Evolutionary conservation across 2,113 vertebrate genomes (phyloP), one percentile per base, ranked within the genome.

Genomic region (Trogon melanurus): DNA sequence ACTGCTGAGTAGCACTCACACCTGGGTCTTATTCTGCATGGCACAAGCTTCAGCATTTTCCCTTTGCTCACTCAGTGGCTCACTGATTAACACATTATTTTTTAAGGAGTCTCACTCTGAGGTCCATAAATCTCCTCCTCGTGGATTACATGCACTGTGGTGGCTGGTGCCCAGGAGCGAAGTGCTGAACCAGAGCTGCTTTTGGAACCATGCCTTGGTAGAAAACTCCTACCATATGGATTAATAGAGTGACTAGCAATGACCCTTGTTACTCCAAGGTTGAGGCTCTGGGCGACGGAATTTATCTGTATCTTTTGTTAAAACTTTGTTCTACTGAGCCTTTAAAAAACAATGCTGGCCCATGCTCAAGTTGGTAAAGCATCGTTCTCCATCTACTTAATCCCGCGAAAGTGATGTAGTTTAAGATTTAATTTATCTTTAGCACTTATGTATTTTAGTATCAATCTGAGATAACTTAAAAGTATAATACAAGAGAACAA

Each of bases 111-210:
- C 62, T 44, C 75, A 64, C 85, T 90, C 41, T 51, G 79, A 92
- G 60, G 64, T 90, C 51, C 75, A 70, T 95, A 96, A 94, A 95
- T 93, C 79, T 93, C 73, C 56, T 75, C 51, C 56, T 75, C 51
- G 58, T 2, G 34, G 36, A 61, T 94, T 80, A 65, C 44, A 66
- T 80, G 60, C 44, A 62, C n/a, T 51, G 32, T 15, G 62, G 75
- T 86, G 85, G 17, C 48, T 88, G 51, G 69, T 88, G 72, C 65
- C 64, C 88, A 90, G 72, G 12, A 80, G 41, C 74, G 67, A 95
- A 94, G 80, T 51, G 38, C 51, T 93, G 76, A 94, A 79, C 47
- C 90, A 51, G 73, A 93, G 16, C 9, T 32, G 53, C 53, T 53
- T 74, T 67, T 84, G 84, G 76, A 95, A 79, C 0, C 1, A 32